Base-by-base conservation (phyloP, 2,797 vertebrate species). In the Buphagus erythrorhynchus region DNA sequence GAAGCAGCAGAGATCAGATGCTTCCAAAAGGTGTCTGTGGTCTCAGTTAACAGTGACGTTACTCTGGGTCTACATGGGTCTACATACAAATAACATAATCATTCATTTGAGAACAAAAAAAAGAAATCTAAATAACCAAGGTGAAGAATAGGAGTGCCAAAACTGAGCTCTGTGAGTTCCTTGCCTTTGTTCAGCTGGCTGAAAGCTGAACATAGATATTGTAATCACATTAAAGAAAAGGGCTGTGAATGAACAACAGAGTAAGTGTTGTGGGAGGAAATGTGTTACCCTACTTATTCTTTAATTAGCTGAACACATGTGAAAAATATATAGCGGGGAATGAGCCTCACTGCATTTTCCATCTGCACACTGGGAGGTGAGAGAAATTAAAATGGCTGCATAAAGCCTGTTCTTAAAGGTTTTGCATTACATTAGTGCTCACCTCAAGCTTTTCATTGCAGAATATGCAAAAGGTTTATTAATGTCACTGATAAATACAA, bases 11-110 rank as follows among this genome's bases (percentile, higher is more conserved):
- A 87, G 69, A 90, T 75, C 49, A 65, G 57, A 65, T 40, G 54
- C 55, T 90, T 45, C 49, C 48, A 80, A 94, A 93, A 65, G 9
- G 14, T 22, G 19, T 46, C 55, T 80, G 48, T 71, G 57, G 19
- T 92, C 72, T 96, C 61, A 57, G 55, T 20, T 89, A 81, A 81
- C 33, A 88, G 55, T 46, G 67, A 63, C 82, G 69, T 96, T 97
- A 96, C 96, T 96, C 96, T 96, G 95, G 96, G 93, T 96, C 93
- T 95, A 96, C 87, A 11, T 81, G 90, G 89, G 77, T 91, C 66
- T 90, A 69, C 35, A 36, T 48, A 75, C 24, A 87, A 88, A 89
- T 51, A 93, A 93, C 69, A 91, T 33, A 59, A 31, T 59, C 43
- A n/a, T 92, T 68, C 36, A 45, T 57, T 80, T 45, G 11, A 45